Conservation (phyloP, 1,140 invertebrate genomes). For the Papilio glaucus region DNA sequence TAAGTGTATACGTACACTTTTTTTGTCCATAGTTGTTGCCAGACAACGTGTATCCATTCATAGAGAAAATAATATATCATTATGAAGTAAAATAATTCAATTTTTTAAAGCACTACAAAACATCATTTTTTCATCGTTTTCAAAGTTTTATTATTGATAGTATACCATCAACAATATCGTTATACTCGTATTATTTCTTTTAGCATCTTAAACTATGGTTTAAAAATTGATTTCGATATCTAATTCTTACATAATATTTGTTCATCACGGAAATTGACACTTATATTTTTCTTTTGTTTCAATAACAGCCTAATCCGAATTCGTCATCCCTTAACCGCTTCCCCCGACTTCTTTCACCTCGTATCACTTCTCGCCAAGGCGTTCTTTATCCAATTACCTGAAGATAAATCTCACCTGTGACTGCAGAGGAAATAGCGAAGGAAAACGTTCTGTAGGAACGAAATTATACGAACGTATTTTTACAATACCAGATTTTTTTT, state of each 20-base stretch:
- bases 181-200: too few relatives aligned
- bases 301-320: slow-evolving; percentile 52
- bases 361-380: slow-evolving; percentile 79
- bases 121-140: too few relatives aligned
- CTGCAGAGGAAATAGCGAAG: slow-evolving; percentile 73
- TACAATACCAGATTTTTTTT: slow-evolving; percentile 57
- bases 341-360: slow-evolving; percentile 64
- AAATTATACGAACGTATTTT: slow-evolving; percentile 67
- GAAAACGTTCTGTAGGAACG: slow-evolving; percentile 70
- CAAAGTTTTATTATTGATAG: too few relatives aligned
- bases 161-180: too few relatives aligned
- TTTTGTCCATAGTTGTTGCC: too few relatives aligned
- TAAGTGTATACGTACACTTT: too few relatives aligned
- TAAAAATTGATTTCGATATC: not conserved
- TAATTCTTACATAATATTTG: not conserved
- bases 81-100: too few relatives aligned
- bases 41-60: too few relatives aligned
- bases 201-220: too few relatives aligned
- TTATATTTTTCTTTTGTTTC: slow-evolving; percentile 37
- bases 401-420: slow-evolving; percentile 82
- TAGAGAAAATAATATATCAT: too few relatives aligned
- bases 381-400: slow-evolving; percentile 82
- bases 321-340: slow-evolving; percentile 46
- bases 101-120: too few relatives aligned
- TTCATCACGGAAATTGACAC: slow-evolving; percentile 16